These are phyloP conservation scores for Nemopilema nomurai DNA, from an alignment of 30 jellyfish, hydroid and myxozoan species.

Conservation along the genomic window DNA sequence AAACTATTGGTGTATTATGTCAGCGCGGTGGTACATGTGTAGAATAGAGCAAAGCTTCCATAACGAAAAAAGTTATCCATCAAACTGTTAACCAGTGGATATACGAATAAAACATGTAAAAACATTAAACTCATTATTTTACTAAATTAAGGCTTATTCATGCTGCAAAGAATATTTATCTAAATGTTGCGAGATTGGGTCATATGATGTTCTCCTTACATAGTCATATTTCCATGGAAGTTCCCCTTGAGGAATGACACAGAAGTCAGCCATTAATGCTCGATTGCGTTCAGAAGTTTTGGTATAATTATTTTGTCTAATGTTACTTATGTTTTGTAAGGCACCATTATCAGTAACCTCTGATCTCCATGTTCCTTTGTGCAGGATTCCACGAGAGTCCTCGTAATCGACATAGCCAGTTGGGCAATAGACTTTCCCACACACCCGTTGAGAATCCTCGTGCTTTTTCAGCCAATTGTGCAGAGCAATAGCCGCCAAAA, in stretches of 20 bases:
- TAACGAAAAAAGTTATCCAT: too few relatives aligned
- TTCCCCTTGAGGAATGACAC: neutral
- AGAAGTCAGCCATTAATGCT: neutral
- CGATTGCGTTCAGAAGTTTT: conserved; percentile 6
- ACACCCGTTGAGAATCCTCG: conserved; percentile 23
- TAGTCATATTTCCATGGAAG: conserved; percentile 28
- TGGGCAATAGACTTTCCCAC: conserved; percentile 34
- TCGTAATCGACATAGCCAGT: conserved; percentile 54
- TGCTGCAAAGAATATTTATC: too few relatives aligned
- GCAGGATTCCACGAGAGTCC: conserved; percentile 46
- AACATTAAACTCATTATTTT: too few relatives aligned
- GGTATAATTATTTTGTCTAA: conserved; percentile 1
- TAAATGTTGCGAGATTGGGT: too few relatives aligned
- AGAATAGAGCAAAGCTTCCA: too few relatives aligned
- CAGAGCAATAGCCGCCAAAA: conserved; percentile 29
- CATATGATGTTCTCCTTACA: conserved; percentile 25
- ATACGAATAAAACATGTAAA: too few relatives aligned
- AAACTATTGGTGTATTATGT: too few relatives aligned
- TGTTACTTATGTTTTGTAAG: neutral
- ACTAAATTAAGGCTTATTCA: too few relatives aligned
- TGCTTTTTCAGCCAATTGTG: conserved; percentile 42
- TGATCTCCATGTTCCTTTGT: conserved; percentile 37
- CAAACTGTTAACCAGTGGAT: too few relatives aligned
- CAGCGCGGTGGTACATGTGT: too few relatives aligned
- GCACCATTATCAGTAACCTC: conserved; percentile 19